Evolutionary conservation across 2,888 invertebrate genomes (phyloP).

Genomic region (Hydriomena furcata): DNA sequence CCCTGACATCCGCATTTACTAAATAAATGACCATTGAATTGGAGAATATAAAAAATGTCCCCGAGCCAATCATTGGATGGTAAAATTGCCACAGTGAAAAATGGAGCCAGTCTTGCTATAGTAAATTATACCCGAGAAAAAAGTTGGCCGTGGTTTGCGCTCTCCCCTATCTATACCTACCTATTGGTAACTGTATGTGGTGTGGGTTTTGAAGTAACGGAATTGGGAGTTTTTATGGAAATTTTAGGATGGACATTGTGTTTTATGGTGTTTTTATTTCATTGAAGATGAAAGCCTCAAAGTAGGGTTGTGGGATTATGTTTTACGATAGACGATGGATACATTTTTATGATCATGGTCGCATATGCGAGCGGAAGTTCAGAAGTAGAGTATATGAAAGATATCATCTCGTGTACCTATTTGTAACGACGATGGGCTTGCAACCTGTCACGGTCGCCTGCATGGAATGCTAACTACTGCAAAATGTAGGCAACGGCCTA

Average conservation of each 20-base stretch:
- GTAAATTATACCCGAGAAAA: conserved; percentile 61
- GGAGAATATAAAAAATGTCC: conserved; percentile 44
- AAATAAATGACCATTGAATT: conserved; percentile 52
- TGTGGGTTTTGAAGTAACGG: conserved; percentile 11
- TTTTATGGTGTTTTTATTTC: conserved; percentile 29
- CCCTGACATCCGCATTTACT: conserved; percentile 31
- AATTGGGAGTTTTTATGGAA: conserved; percentile 29
- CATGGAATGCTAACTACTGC: no score
- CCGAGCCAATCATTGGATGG: conserved; percentile 56
- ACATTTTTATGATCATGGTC: no score
- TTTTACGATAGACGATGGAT: conserved; percentile 1
- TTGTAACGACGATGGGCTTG: no score
- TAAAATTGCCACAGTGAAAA: conserved; percentile 59
- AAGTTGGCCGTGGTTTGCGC: conserved; percentile 39
- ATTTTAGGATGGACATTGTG: conserved; percentile 26
- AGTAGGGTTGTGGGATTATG: not conserved
- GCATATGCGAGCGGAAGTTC: no score
- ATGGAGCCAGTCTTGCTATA: conserved; percentile 46
- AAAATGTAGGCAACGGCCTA: no score
- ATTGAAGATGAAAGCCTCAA: conserved; percentile 10
- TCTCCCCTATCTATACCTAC: conserved; percentile 24
- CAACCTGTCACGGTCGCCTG: no score
- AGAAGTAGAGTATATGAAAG: no score
- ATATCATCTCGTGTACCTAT: no score
- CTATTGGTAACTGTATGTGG: not conserved